Base-by-base conservation (phyloP, 2,888 invertebrate genomes). In the Ypsolopha scabrella region DNA sequence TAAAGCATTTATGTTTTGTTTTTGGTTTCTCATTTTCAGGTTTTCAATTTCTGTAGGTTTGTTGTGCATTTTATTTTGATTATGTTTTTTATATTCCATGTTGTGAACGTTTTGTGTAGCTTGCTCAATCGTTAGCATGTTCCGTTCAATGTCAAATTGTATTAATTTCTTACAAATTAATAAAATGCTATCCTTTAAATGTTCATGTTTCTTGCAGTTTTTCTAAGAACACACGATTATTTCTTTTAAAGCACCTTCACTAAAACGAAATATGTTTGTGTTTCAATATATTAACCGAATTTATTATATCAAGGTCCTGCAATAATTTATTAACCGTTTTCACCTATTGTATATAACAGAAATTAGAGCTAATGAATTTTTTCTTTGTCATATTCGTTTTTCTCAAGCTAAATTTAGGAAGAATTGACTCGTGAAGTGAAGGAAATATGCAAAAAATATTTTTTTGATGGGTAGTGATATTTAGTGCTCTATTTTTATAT, bases 231-330 rank as follows among this genome's bases (percentile, higher is more conserved):
- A n/a, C n/a, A 36, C n/a, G 7, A 10, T 24, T 34, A 36, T 47
- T 47, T 47, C 9, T 36, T 36, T 36, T 39, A 9, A 14, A 41
- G 43, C 50, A 50, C 50, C 51, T 53, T 55, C 36, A 44, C 6
- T 53, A 48, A 52, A 54, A 24, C 24, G 24, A 24, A 51, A 52
- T 55, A 39, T 51, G 47, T 24, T 24, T 45, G 9, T 33, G 7
- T 24, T 45, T 24, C 7, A 10, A 47, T 4, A 36, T 35, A n/a
- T 14, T 47, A 47, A 47, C 36, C 6, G 8, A 7, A 8, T 39
- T 39, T 46, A 34, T 59, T 67, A 52, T 71, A 71, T 87, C 64
- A 87, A 98, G 98, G 93, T 97, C 61, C 89, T 95, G 79, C n/a
- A n/a, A n/a, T n/a, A n/a, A n/a, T n/a, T n/a, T n/a, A n/a, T n/a